phyloP scores from a whole-genome alignment of 53 echinoderm and acorn worm species.

The Temnopleurus reevesii region DNA sequence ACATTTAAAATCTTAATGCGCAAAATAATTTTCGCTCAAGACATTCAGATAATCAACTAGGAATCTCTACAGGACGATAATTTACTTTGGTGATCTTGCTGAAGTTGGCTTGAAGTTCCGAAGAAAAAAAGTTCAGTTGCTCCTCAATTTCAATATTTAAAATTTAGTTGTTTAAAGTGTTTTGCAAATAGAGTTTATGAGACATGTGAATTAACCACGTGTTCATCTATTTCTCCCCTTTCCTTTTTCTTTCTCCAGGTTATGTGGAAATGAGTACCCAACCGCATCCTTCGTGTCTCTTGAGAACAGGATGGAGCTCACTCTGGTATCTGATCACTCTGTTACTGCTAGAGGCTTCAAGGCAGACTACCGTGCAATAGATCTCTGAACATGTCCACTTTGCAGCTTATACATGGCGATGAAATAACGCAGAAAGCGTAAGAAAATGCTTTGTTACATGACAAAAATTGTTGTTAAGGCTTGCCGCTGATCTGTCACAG shows the following conservation, averaged over 20 bases:
- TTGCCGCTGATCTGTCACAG: no score
- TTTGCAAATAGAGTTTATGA: no score
- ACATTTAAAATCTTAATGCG: no score
- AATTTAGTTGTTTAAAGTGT: no score
- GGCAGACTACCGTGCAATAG: conserved; percentile 41
- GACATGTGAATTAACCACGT: not conserved
- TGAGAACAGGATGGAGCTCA: conserved; percentile 40
- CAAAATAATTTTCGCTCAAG: no score
- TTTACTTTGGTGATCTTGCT: no score
- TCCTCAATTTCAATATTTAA: no score
- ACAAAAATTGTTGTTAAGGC: not conserved
- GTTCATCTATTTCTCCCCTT: not conserved
- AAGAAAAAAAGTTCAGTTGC: no score
- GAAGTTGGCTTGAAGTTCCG: no score
- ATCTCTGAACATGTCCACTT: not conserved
- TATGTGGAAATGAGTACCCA: conserved; percentile 35
- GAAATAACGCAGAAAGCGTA: not conserved
- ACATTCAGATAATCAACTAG: no score
- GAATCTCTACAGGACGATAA: no score
- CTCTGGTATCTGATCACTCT: not conserved
- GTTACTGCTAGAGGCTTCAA: conserved; percentile 29
- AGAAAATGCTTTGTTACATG: not conserved
- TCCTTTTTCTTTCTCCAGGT: not conserved
- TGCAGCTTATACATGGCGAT: not conserved
- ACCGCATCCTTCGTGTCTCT: conserved; percentile 36